phyloP scores from a whole-genome alignment of 2,113 vertebrate species.

The Casuarius casuarius region DNA sequence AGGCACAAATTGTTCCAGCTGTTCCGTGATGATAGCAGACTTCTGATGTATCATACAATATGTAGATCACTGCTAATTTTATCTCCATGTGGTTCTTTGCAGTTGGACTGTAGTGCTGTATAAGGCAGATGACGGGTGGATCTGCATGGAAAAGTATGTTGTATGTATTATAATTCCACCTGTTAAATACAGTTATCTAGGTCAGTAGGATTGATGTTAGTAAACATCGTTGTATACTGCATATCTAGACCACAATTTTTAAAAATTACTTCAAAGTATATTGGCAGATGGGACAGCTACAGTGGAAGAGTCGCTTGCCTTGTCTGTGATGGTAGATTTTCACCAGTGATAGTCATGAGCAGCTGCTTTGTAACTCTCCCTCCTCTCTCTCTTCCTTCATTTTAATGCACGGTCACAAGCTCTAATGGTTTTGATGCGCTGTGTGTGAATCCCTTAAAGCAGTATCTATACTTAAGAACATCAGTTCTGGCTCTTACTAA shows the following conservation, averaged over 20 bases:
- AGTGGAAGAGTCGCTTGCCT: background rate
- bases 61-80: slow-evolving; percentile 61
- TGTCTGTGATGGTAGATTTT: background rate
- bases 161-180: background rate
- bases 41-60: slow-evolving; percentile 50
- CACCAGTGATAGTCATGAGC: background rate
- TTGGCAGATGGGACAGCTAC: background rate
- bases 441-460: background rate
- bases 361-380: background rate
- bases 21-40: slow-evolving; percentile 56
- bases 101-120: background rate
- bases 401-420: background rate
- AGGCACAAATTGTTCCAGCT: slow-evolving; percentile 65
- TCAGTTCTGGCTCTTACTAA: background rate
- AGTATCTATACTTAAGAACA: background rate
- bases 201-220: background rate
- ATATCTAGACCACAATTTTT: background rate
- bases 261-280: background rate
- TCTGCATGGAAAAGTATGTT: background rate
- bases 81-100: slow-evolving; percentile 32
- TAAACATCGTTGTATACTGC: background rate
- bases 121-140: background rate
- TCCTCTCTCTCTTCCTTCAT: background rate
- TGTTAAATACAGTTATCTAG: background rate
- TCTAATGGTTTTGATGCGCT: background rate